Base-by-base conservation (phyloP, 1,140 invertebrate genomes). In the Chlorops oryzae region DNA sequence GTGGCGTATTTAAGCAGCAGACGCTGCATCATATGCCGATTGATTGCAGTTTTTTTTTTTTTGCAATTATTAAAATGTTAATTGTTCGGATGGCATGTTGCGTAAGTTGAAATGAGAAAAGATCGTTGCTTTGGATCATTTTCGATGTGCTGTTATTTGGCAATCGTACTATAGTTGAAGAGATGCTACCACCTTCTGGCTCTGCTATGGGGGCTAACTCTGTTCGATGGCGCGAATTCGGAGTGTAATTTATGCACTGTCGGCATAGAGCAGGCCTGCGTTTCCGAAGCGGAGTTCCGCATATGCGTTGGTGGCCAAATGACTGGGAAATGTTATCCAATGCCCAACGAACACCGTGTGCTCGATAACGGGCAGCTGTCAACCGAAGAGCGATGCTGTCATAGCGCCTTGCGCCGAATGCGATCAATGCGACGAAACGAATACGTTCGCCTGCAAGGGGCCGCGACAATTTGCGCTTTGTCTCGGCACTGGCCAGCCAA, bases 401-500 rank as follows among this genome's bases (percentile, higher is more conserved):
- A 18, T 13, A 0, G 35, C 18, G 22, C 53, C 54, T 17, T 69
- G 65, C 17, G 50, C 47, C 50, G 52, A 57, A 6, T 70, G 66
- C 53, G 57, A 63, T 52, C 59, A 48, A 48, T 70, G 66, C 34
- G 63, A 69, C 34, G 24, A 47, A 0, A 62, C 3, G 21, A 38
- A 45, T 4, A 63, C 55, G 0, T 70, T 70, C 27, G 66, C 66
- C 47, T 70, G 66, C 52, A 70, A 65, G 3, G 56, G 59, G 7
- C 48, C 54, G 15, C 49, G 38, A 17, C 61, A 47, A 34, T 70
- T 63, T 42, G 58, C 63, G 1, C 52, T 70, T 21, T 70, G 66
- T 41, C 50, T 63, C 37, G 63, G 63, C 39, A 63, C 58, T 17
- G 24, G 15, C 7, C 42, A 40, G 18, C 52, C 54, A 2, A 56